Percentiles rank a stretch among this genome's conserved stretches.
These are phyloP conservation scores for Hassar affinis DNA, from an alignment of 2,113 vertebrate species.

Conservation along the genomic window DNA sequence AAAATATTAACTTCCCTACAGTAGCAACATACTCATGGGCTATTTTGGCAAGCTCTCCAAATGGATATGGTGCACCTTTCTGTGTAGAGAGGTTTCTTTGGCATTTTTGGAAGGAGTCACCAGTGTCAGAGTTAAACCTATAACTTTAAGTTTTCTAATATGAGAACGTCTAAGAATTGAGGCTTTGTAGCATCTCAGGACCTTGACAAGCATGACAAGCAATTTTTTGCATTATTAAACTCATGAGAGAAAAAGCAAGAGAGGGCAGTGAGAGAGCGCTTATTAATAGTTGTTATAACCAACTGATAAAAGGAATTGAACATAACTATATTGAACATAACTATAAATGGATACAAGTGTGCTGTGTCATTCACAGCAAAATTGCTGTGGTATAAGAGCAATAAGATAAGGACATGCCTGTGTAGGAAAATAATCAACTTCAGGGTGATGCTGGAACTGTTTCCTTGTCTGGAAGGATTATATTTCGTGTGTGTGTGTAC, in stretches of 20 bases:
- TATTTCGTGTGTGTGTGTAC: too few relatives aligned
- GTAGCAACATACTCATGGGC: neutral
- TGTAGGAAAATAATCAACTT: neutral
- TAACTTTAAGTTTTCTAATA: neutral
- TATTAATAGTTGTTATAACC: neutral
- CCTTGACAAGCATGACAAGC: neutral
- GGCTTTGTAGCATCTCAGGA: neutral
- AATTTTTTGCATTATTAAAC: neutral
- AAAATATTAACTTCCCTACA: neutral
- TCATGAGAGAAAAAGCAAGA: neutral
- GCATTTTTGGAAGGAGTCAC: neutral
- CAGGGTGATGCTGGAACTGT: neutral
- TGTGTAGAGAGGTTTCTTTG: neutral
- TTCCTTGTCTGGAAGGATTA: too few relatives aligned
- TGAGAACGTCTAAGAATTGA: neutral
- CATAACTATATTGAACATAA: neutral
- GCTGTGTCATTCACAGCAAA: neutral
- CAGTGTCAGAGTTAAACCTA: neutral
- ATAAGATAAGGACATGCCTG: neutral
- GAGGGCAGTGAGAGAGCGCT: neutral
- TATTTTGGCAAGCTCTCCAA: neutral
- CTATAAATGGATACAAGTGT: neutral
- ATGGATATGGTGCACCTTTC: neutral
- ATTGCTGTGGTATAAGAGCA: neutral
- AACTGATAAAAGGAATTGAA: neutral